These are phyloP conservation scores for Tamias sibiricus DNA, from an alignment of 2,113 vertebrate species.

Conservation along the genomic window DNA sequence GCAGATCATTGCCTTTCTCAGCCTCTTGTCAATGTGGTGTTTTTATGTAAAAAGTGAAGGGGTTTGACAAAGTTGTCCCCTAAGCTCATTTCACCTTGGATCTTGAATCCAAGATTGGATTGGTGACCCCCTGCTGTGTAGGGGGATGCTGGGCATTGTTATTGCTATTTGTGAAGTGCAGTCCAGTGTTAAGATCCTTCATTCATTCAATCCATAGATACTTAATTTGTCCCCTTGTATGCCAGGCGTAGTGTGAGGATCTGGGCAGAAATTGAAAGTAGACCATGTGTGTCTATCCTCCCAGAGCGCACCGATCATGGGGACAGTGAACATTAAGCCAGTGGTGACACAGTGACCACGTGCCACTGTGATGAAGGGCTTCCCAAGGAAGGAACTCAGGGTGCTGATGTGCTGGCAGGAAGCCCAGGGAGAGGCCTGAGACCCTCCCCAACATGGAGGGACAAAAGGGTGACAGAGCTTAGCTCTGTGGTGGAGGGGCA, in stretches of 20 bases:
- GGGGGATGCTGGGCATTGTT: not conserved
- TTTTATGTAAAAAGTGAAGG: constrained; percentile 14
- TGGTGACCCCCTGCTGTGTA: not conserved
- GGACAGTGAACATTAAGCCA: not conserved
- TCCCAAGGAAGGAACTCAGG: not conserved
- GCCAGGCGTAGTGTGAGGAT: not conserved
- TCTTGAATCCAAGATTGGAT: not conserved
- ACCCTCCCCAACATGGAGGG: not conserved
- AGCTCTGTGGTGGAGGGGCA: not conserved
- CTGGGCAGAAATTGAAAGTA: not conserved
- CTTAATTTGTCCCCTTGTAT: not conserved
- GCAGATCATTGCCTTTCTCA: not conserved
- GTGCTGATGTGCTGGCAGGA: not conserved
- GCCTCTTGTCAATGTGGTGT: not conserved
- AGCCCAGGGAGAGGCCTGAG: not conserved
- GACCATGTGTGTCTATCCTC: not conserved
- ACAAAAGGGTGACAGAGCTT: not conserved
- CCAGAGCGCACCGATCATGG: not conserved
- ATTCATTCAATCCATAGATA: not conserved
- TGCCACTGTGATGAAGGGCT: not conserved
- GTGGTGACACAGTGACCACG: not conserved
- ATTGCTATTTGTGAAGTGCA: not conserved
- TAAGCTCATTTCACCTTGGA: not conserved
- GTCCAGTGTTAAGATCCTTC: not conserved
- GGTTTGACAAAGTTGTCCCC: not conserved